Evolutionary conservation across 2,797 vertebrate genomes (phyloP), one percentile per base, ranked within the genome.

Genomic region (Alectoris magna): DNA sequence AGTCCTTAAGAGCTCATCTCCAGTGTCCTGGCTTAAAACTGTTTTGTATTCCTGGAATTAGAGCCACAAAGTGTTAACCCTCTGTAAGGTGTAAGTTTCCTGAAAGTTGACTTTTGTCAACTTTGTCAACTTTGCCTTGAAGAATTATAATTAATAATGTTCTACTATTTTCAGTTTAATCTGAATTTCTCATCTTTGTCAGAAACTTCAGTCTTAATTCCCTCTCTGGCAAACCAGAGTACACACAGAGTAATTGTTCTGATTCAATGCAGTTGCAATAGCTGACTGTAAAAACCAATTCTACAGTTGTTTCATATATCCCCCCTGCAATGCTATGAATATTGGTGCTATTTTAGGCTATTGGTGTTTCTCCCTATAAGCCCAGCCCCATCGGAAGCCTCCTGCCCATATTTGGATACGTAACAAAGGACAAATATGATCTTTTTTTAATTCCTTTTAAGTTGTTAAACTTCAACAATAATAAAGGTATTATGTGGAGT

Each of bases 401-500:
- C 36, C 59, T 92, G 69, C 62, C 95, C 87, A 89, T 95, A 89
- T 96, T 96, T 94, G 93, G 95, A 73, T 31, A 84, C 83, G 56
- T 17, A 95, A 93, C 87, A 91, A 94, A 93, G 78, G 78, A 95
- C 72, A 95, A 96, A 95, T 93, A 60, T 8, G 59, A 73, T 64
- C 21, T 82, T 74, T 89, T 70, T 63, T 71, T 63, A 69, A 79
- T 48, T 22, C 69, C 90, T 94, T 94, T 96, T 77, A 96, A 95
- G 91, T 91, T 93, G 87, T 93, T 95, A 92, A 96, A 92, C 94
- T 96, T 91, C 87, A 87, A 96, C 92, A 63, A 95, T 96, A 96
- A 95, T 95, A 95, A 96, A 96, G 94, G 93, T 95, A 96, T 96
- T 96, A 95, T 94, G 93, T 96, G 84, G 94, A 96, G 92, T 96